Conservation (phyloP, 2,113 vertebrate genomes). For the Gymnocephalus cernua region DNA sequence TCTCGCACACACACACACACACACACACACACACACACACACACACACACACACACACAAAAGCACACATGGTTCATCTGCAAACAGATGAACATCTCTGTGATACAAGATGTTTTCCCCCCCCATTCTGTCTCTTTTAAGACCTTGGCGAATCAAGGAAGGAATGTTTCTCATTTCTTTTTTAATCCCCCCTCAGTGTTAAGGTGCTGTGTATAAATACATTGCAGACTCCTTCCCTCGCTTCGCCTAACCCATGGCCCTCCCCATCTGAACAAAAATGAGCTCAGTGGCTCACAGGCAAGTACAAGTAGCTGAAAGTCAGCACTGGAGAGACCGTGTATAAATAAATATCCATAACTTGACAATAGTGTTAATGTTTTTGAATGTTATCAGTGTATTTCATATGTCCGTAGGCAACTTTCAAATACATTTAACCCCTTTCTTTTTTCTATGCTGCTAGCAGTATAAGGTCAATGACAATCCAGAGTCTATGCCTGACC, state of each 20-base stretch:
- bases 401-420: neutral
- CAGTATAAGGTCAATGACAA: neutral
- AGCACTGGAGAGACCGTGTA: constrained; percentile 15
- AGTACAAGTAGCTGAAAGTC: constrained; percentile 35
- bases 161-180: constrained; percentile 77
- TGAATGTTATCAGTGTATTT: neutral
- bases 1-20: no score
- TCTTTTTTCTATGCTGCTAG: neutral
- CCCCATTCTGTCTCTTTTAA: constrained; percentile 61
- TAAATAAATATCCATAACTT: constrained; percentile 30
- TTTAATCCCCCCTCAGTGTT: constrained; percentile 74
- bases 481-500: neutral
- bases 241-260: constrained; percentile 8
- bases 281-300: constrained; percentile 56
- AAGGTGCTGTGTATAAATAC: constrained; percentile 71
- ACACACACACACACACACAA: no score
- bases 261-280: constrained; percentile 44
- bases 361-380: constrained; percentile 21
- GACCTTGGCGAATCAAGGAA: constrained; percentile 65
- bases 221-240: constrained; percentile 32
- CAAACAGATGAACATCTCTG: constrained; percentile 68
- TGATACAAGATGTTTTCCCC: constrained; percentile 50
- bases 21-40: no score
- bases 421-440: neutral
- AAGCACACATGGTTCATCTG: constrained; percentile 53